Evolutionary conservation across 2,888 invertebrate species (phyloP).

Genomic region (Uropetala carovei): DNA sequence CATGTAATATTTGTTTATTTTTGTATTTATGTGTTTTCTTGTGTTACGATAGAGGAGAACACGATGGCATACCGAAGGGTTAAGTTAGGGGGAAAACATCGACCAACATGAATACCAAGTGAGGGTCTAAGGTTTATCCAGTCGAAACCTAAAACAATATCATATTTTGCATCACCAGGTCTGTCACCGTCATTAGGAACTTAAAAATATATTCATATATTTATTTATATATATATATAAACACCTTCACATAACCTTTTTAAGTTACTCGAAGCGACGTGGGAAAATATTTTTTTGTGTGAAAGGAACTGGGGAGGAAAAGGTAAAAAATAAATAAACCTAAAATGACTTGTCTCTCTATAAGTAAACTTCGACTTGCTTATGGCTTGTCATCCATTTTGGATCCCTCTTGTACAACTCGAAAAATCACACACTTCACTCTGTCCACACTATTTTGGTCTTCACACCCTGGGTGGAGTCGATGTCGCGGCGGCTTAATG

Average conservation of each 20-base stretch:
- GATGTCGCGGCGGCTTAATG: neutral
- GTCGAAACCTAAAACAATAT: neutral
- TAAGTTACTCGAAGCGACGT: neutral
- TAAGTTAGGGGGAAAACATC: neutral
- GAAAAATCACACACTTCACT: conserved; percentile 14
- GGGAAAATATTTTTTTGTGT: neutral
- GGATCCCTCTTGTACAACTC: neutral
- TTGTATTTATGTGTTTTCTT: conserved; percentile 36
- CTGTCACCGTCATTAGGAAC: conserved; percentile 28
- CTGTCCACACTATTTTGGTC: conserved; percentile 20
- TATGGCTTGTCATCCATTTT: neutral
- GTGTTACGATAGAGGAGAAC: conserved; percentile 16
- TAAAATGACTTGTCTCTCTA: neutral
- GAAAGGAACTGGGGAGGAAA: neutral
- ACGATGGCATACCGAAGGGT: conserved; percentile 7
- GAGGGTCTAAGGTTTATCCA: neutral
- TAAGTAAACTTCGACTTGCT: conserved; percentile 15
- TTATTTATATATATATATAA: neutral
- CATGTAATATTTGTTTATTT: conserved; percentile 37
- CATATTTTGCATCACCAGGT: neutral
- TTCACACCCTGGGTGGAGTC: conserved; percentile 11
- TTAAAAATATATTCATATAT: conserved; percentile 19
- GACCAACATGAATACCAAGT: neutral
- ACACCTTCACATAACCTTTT: neutral
- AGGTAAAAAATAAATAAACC: conserved; percentile 15